Conservation (phyloP, 2,113 vertebrate genomes). For the Oncorhynchus mykiss region DNA sequence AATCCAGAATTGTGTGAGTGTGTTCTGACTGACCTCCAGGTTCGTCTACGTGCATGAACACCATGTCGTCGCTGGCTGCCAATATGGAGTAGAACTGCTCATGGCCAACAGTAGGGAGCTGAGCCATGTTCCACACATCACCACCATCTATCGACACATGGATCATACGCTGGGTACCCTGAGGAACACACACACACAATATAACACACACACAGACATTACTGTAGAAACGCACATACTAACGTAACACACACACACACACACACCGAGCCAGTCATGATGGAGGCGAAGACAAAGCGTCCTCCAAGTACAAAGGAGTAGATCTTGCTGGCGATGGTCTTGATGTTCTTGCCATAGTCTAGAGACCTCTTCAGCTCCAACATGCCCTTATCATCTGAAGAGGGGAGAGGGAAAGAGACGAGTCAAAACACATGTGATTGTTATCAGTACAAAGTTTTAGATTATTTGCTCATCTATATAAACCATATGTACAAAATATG, state of each 20-base stretch:
- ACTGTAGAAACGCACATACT: background rate
- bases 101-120: conserved; percentile 88
- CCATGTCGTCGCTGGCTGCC: conserved; percentile 86
- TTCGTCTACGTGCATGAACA: conserved; percentile 95
- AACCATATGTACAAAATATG: too few relatives aligned
- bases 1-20: background rate
- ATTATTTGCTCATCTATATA: too few relatives aligned
- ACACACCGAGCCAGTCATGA: conserved; percentile 77
- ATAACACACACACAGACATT: too few relatives aligned
- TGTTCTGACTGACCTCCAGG: conserved; percentile 79
- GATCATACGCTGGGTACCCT: conserved; percentile 84
- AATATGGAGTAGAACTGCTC: conserved; percentile 96
- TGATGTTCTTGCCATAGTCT: conserved; percentile 82
- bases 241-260: background rate
- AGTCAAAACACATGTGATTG: background rate
- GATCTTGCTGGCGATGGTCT: conserved; percentile 82
- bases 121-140: conserved; percentile 89
- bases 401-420: background rate
- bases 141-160: conserved; percentile 88
- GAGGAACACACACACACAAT: conserved; percentile 9
- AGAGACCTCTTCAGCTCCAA: conserved; percentile 80
- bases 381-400: conserved; percentile 79
- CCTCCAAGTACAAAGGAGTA: conserved; percentile 91
- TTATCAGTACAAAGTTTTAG: too few relatives aligned
- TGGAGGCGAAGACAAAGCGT: conserved; percentile 89